These are phyloP conservation scores for Homarus gammarus DNA, from an alignment of 2,888 invertebrate genomes.

Conservation along the genomic window DNA sequence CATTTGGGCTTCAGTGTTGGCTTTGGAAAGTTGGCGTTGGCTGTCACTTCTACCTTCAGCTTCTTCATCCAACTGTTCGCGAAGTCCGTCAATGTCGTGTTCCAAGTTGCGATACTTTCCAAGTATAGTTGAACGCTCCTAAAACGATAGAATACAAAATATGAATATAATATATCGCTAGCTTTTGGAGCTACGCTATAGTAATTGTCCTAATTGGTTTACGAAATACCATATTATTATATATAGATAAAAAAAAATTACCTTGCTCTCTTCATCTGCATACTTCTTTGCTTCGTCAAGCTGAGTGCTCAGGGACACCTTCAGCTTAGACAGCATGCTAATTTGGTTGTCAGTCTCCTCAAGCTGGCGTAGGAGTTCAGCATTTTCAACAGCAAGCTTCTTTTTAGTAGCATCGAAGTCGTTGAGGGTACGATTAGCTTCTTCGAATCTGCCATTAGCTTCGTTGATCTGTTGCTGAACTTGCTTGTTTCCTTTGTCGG, in stretches of 20 bases:
- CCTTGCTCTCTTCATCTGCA: slow-evolving; percentile 94
- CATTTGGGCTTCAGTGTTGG: slow-evolving; percentile 96
- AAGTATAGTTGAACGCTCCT: slow-evolving; percentile 94
- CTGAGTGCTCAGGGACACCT: slow-evolving; percentile 96
- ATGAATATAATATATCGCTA: background rate
- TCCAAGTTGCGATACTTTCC: slow-evolving; percentile 99
- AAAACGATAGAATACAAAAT: background rate
- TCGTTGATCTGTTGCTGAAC: slow-evolving; percentile 97
- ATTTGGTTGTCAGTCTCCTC: slow-evolving; percentile 99
- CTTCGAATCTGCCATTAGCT: slow-evolving; percentile 96
- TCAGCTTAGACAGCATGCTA: slow-evolving; percentile 97
- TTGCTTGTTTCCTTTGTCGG: slow-evolving; percentile 99
- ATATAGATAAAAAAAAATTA: background rate
- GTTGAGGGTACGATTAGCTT: slow-evolving; percentile 96
- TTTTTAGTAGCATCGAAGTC: slow-evolving; percentile 89
- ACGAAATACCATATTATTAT: no score
- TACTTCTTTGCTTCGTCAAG: slow-evolving; percentile 98
- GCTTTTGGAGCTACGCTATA: background rate
- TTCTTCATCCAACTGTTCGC: slow-evolving; percentile 99
- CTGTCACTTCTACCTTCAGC: slow-evolving; percentile 98
- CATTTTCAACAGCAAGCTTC: slow-evolving; percentile 80
- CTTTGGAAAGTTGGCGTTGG: slow-evolving; percentile 98
- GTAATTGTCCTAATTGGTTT: no score
- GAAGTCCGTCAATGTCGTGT: slow-evolving; percentile 98
- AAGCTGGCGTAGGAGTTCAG: slow-evolving; percentile 82